Evolutionary conservation across 2,888 invertebrate genomes (phyloP).

Genomic region (Steinernema hermaphroditum): DNA sequence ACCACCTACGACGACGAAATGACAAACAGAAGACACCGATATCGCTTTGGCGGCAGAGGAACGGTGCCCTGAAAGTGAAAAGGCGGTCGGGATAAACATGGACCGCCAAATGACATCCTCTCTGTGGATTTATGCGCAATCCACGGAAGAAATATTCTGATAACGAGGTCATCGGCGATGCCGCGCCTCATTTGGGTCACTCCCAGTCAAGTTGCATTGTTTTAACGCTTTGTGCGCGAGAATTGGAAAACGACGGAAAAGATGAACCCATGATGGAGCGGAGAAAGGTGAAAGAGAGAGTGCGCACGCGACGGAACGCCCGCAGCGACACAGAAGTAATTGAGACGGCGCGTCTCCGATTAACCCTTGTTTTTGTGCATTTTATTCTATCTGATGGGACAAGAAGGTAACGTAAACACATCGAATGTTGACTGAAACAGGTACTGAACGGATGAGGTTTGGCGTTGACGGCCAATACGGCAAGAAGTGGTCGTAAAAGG

Average conservation of each 20-base stretch:
- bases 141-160: constrained; percentile 28
- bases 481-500: too few relatives aligned
- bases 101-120: constrained; percentile 1
- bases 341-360: background rate
- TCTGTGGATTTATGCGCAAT: constrained; percentile 29
- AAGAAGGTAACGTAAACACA: too few relatives aligned
- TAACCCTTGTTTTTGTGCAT: background rate
- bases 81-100: background rate
- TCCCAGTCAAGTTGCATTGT: constrained; percentile 24
- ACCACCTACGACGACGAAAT: background rate
- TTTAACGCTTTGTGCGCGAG: background rate
- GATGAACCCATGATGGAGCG: background rate
- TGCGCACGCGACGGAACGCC: background rate
- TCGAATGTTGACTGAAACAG: too few relatives aligned
- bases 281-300: constrained; percentile 27
- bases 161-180: constrained; percentile 26
- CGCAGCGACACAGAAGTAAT: background rate
- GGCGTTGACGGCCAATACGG: too few relatives aligned
- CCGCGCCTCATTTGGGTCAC: constrained; percentile 30
- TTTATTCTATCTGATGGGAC: too few relatives aligned
- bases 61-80: background rate
- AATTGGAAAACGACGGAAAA: constrained; percentile 21
- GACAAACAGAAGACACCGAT: background rate
- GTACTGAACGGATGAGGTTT: too few relatives aligned
- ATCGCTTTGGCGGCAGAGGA: background rate